Evolutionary conservation across 2,113 vertebrate genomes (phyloP), one percentile per base, ranked within the genome.

Genomic region (Grallaria varia): DNA sequence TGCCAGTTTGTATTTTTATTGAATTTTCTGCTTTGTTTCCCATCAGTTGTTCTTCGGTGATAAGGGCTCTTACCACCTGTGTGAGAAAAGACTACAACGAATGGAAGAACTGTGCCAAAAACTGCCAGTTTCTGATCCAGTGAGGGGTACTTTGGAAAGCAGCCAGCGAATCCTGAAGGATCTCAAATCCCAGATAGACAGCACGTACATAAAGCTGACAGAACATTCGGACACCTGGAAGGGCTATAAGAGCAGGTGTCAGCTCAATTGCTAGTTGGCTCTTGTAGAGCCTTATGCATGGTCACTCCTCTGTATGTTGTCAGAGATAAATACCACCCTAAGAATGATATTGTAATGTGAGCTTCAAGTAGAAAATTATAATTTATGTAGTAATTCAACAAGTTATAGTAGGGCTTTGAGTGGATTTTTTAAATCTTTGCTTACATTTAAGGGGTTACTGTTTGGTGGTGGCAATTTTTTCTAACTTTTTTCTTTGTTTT

Each of bases 101-200:
- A 99, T 99, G 81, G 98, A 99, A 94, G 99, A 99, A 58, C 97
- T 99, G 40, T 99, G 99, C 96, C 97, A 97, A 49, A 98, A 99
- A 47, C 97, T 99, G 49, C 99, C 99, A 21, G 99, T 98, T 77
- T 98, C 98, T 50, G 98, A 99, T 93, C 93, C 97, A 7, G 95
- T 98, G 78, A 98, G 98, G 86, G 97, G 94, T 69, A 96, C 87
- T 1, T 88, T 98, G 10, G 98, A 98, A 49, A 96, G 95, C 75
- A 98, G 98, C 87, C 98, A 97, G 33, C 78, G 42, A 42, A 94
- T 95, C 12, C 97, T 99, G 39, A 98, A 96, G 53, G 98, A 99
- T 17, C 97, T 99, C 82, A 96, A 96, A 84, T 97, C 96, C 49
- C 98, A 98, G 84, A 98, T 99, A 63, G 97, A 97, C 45, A 94